Percentiles rank a stretch among this genome's conserved stretches.
Conservation (phyloP, 2,888 invertebrate species). For the Dynastes tityus region DNA sequence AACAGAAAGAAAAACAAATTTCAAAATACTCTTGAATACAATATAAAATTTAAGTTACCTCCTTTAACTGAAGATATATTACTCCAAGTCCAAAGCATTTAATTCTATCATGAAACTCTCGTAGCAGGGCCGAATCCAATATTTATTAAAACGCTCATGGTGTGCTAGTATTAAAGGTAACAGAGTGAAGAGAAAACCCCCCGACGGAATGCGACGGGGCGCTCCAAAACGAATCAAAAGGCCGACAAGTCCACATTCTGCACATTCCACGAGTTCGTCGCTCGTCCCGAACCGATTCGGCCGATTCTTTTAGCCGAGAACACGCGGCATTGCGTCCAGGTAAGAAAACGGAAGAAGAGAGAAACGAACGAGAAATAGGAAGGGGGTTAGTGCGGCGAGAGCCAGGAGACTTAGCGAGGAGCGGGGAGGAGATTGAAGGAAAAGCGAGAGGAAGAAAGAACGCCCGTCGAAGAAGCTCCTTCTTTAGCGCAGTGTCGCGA, state of each 20-base stretch:
- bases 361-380: neutral
- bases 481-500: conserved; percentile 1
- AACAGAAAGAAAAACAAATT: too few species aligned
- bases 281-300: conserved; percentile 15
- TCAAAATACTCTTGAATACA: too few species aligned
- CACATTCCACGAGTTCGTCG: conserved; percentile 41
- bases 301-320: neutral
- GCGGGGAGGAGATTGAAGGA: neutral
- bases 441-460: neutral
- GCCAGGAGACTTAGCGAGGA: too few species aligned
- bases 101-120: neutral
- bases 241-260: conserved; percentile 46
- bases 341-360: conserved; percentile 37
- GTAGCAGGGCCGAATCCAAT: conserved; percentile 1
- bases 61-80: too few species aligned
- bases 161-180: conserved; percentile 9
- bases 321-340: conserved; percentile 16
- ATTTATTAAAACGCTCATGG: neutral
- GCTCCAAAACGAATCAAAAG: conserved; percentile 47
- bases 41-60: too few species aligned
- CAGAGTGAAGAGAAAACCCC: conserved; percentile 1
- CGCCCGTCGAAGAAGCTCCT: neutral
- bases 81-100: too few species aligned
- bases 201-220: conserved; percentile 37
- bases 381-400: neutral